Evolutionary conservation across 2,888 invertebrate genomes (phyloP).

Genomic region (Epiblema foenella): DNA sequence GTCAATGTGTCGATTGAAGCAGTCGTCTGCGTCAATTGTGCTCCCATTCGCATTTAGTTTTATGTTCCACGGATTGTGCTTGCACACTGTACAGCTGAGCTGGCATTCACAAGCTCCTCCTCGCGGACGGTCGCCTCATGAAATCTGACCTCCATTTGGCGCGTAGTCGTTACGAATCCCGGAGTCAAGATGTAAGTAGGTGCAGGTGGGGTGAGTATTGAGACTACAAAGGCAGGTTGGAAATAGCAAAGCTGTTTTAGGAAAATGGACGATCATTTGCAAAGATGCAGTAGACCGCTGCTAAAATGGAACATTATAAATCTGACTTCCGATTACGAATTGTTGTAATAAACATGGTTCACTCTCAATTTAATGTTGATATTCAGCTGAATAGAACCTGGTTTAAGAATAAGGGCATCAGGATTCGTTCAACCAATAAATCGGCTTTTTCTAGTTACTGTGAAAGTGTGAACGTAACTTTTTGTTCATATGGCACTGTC

Average conservation of each 20-base stretch:
- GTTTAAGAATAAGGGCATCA: too few relatives aligned
- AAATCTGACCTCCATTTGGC: not conserved
- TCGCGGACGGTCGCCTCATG: not conserved
- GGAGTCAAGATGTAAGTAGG: not conserved
- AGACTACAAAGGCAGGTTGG: not conserved
- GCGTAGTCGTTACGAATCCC: not conserved
- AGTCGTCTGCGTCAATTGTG: conserved; percentile 30
- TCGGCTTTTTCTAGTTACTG: too few relatives aligned
- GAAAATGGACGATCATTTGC: too few relatives aligned
- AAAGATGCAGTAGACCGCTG: too few relatives aligned
- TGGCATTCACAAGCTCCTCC: not conserved
- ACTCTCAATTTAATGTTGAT: too few relatives aligned
- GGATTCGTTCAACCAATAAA: too few relatives aligned
- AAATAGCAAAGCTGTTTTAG: too few relatives aligned
- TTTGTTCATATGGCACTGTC: too few relatives aligned
- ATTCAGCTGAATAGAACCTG: too few relatives aligned
- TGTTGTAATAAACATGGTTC: too few relatives aligned
- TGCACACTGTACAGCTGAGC: not conserved
- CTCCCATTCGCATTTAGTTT: conserved; percentile 30
- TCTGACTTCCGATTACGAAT: too few relatives aligned
- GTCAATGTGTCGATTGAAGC: conserved; percentile 25
- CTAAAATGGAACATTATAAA: not conserved
- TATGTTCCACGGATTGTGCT: not conserved
- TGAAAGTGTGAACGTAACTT: too few relatives aligned
- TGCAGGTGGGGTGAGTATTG: not conserved